Conservation (phyloP, 2,113 vertebrate genomes). For the Dissostichus mawsoni region DNA sequence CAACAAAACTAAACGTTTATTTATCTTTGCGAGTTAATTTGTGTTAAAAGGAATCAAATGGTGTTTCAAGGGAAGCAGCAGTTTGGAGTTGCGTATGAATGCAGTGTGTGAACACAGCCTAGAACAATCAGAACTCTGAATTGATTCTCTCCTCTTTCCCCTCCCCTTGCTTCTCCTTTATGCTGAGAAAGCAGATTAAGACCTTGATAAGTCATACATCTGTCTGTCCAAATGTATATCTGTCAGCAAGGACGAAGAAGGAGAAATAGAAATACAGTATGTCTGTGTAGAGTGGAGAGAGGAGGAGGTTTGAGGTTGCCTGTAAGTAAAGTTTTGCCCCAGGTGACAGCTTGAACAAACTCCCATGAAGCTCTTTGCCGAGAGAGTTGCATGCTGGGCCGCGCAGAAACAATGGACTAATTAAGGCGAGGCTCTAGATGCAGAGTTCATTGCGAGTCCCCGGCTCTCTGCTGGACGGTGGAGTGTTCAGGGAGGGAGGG, state of each 20-base stretch:
- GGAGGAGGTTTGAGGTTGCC: not conserved
- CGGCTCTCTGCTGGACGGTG: slow-evolving; percentile 64
- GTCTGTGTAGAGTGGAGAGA: slow-evolving; percentile 10
- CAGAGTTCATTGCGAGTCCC: slow-evolving; percentile 69
- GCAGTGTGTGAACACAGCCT: slow-evolving; percentile 43
- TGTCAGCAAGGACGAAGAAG: slow-evolving; percentile 47
- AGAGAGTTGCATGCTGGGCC: slow-evolving; percentile 67
- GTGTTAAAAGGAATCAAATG: not conserved
- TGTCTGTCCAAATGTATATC: slow-evolving; percentile 58
- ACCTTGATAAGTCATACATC: slow-evolving; percentile 51
- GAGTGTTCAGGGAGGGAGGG: slow-evolving; percentile 42
- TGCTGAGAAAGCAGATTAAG: slow-evolving; percentile 68
- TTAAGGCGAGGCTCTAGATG: slow-evolving; percentile 70
- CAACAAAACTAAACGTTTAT: not conserved
- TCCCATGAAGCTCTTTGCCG: slow-evolving; percentile 63
- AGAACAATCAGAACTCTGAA: slow-evolving; percentile 57
- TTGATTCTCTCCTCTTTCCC: slow-evolving; percentile 23
- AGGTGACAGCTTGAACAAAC: slow-evolving; percentile 78
- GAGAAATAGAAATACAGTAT: slow-evolving; percentile 45
- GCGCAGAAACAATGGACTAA: slow-evolving; percentile 74
- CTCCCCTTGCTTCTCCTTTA: not conserved
- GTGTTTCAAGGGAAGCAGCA: not conserved
- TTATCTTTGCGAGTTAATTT: not conserved
- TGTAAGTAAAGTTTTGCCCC: slow-evolving; percentile 67
- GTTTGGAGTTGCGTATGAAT: slow-evolving; percentile 19